Base-by-base conservation (phyloP, 2,888 invertebrate species). In the Chaetogeoica ovagalla region DNA sequence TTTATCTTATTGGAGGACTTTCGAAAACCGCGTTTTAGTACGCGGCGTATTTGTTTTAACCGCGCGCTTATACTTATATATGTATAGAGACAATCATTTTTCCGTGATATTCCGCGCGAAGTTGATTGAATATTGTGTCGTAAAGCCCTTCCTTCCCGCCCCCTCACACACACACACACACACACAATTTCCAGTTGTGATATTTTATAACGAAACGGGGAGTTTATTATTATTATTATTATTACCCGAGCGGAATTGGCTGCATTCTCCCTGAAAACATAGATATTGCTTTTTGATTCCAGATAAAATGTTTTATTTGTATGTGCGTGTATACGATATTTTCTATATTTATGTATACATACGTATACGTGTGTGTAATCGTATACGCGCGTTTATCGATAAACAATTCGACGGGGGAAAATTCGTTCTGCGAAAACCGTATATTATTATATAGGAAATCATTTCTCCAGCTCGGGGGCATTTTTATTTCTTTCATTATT, bases 221-320 rank as follows among this genome's bases (percentile, higher is more conserved):
- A 66, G 69, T 79, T 63, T 70, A 79, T n/a, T n/a, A n/a, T n/a
- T n/a, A n/a, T n/a, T n/a, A n/a, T n/a, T n/a, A n/a, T n/a, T n/a
- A n/a, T 79, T 79, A 79, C 70, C 70, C 70, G 43, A 37, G 23
- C n/a, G 55, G 70, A 79, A 79, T 79, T 71, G 79, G 77, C 37
- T 70, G 52, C 52, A 55, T 39, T 55, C 62, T 70, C 79, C 63
- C 52, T 70, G 70, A 71, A 30, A 30, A 30, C 30, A 30, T 30
- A 30, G 70, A 79, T 79, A 79, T 79, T 79, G 70, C 70, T 79
- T 79, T 79, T 79, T 71, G 79, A 79, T 79, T 79, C 70, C 55
- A 23, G 79, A 79, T 30, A 30, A 79, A 79, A 70, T 39, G 70
- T 65, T 75, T 66, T 79, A 63, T 79, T 55, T 65, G 37, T 71